These are phyloP conservation scores for Hypsopygia costalis DNA, from an alignment of 2,888 invertebrate species.

Conservation along the genomic window DNA sequence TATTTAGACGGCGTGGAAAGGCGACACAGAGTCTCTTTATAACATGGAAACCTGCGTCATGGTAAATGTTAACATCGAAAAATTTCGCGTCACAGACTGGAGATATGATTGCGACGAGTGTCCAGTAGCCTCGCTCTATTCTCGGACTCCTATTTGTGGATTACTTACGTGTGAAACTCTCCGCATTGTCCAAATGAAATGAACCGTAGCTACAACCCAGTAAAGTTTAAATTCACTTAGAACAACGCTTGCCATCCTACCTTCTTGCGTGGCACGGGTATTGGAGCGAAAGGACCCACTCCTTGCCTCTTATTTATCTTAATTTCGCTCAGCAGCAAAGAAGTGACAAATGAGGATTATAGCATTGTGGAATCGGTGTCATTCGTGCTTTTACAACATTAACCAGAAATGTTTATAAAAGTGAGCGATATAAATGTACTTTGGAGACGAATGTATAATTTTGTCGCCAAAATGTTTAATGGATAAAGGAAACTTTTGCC, in stretches of 20 bases:
- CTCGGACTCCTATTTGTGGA: slow-evolving; percentile 77
- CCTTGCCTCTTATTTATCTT: slow-evolving; percentile 73
- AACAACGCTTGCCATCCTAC: slow-evolving; percentile 30
- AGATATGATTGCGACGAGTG: slow-evolving; percentile 64
- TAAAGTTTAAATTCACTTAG: slow-evolving; percentile 45
- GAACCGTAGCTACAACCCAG: slow-evolving; percentile 41
- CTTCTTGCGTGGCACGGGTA: slow-evolving; percentile 36
- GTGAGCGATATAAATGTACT: slow-evolving; percentile 3
- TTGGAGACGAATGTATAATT: neutral
- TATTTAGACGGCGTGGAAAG: neutral
- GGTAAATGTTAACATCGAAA: slow-evolving; percentile 30
- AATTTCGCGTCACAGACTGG: slow-evolving; percentile 52
- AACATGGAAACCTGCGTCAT: slow-evolving; percentile 16
- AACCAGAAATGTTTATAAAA: slow-evolving; percentile 28
- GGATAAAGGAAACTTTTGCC: slow-evolving; percentile 8
- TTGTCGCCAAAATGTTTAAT: neutral
- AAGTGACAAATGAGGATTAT: slow-evolving; percentile 67
- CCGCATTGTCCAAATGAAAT: slow-evolving; percentile 40
- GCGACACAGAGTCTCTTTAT: slow-evolving; percentile 15
- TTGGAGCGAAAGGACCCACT: slow-evolving; percentile 67
- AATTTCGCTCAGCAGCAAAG: slow-evolving; percentile 64
- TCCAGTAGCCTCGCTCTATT: slow-evolving; percentile 80
- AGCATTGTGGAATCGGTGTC: slow-evolving; percentile 49
- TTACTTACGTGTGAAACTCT: slow-evolving; percentile 62
- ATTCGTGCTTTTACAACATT: slow-evolving; percentile 35